These are phyloP conservation scores for Alauda arvensis DNA, from an alignment of 2,797 vertebrate genomes.

Conservation along the genomic window DNA sequence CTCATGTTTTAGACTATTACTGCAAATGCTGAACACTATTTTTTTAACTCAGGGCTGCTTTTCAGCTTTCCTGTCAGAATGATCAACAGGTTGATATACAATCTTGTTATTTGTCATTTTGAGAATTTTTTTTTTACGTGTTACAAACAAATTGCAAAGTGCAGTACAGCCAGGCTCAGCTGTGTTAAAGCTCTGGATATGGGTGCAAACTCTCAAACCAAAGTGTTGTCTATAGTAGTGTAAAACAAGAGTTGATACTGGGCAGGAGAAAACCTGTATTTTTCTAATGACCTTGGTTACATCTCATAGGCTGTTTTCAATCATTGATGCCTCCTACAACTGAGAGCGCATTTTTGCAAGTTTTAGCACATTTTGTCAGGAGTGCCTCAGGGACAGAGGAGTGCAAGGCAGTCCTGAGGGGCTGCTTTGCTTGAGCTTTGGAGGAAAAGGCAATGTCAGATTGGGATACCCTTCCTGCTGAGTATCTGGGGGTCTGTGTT, in stretches of 20 bases:
- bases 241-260: not conserved
- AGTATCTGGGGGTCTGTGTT: accelerated
- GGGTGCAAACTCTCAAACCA: not conserved
- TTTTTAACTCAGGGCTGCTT: slow-evolving; percentile 28
- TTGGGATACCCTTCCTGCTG: not conserved
- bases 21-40: not conserved
- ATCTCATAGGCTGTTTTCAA: not conserved
- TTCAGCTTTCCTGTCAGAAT: not conserved
- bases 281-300: not conserved
- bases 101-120: slow-evolving; percentile 13
- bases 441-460: not conserved
- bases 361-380: not conserved
- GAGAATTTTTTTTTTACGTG: not conserved
- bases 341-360: not conserved
- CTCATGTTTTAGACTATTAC: slow-evolving; percentile 25
- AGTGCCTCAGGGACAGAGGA: not conserved
- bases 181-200: not conserved
- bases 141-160: not conserved
- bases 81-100: slow-evolving; percentile 71
- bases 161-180: not conserved
- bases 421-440: not conserved
- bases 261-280: not conserved
- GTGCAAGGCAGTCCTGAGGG: too few species aligned
- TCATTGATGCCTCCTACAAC: not conserved
- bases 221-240: not conserved